Evolutionary conservation across 2,797 vertebrate genomes (phyloP), one percentile per base, ranked within the genome.

Genomic region (Hippopotamyrus pictus): DNA sequence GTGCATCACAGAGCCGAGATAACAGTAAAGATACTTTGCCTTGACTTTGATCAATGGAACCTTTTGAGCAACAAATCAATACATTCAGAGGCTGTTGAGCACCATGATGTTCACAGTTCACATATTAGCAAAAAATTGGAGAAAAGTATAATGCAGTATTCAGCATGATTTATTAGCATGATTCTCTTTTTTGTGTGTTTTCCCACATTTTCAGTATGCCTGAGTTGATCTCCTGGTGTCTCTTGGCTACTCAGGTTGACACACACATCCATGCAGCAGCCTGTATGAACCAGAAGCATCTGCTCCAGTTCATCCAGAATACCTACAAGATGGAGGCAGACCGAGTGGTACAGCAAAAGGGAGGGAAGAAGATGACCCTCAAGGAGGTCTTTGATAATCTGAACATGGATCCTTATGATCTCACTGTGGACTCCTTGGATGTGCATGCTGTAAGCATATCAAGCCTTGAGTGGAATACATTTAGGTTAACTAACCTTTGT

Each of bases 281-380:
- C 91, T 97, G 97, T 92, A 98, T 98, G 97, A 98, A 96, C 91
- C 97, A 97, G 94, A 97, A 97, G 88, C 97, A 98, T 90, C 90
- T 98, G 86, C 90, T 97, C 90, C 95, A 96, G 84, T 97, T 98
- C 88, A 98, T 98, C 90, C 97, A 97, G 91, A 95, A 96, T 91
- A 97, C 97, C 0, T 97, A 96, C 92, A 96, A 97, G 93, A 97
- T 96, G 0, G 97, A 97, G 89, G 94, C 96, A 0, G 93, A 96
- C 91, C 95, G 96, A 90, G 95, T 96, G 0, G 97, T 97, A 88
- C 94, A 94, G 0, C 96, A 97, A 93, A 97, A 96, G 92, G 93
- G 93, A 79, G 96, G 96, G 59, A 93, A 93, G 89, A 96, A 96
- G 94, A 92, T 97, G 90, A 97, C 96, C 7, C 94, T 97, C 88